These are phyloP conservation scores for Atlantisia rogersi DNA, from an alignment of 2,113 vertebrate genomes.

Conservation along the genomic window DNA sequence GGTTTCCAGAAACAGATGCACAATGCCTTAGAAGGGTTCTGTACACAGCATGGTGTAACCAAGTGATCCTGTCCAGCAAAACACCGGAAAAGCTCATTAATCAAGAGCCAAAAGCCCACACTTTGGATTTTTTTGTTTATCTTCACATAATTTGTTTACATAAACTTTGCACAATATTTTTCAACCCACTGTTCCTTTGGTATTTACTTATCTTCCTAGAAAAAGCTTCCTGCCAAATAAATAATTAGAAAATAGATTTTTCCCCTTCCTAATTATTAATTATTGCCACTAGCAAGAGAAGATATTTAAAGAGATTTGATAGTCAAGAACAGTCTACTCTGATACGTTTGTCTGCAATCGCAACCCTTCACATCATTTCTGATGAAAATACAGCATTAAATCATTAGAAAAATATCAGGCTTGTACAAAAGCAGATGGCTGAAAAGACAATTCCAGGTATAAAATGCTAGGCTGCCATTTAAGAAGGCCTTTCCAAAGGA, in stretches of 20 bases:
- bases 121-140: conserved; percentile 32
- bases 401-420: neutral
- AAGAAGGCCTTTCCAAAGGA: neutral
- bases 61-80: conserved; percentile 36
- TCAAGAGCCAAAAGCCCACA: conserved; percentile 14
- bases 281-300: neutral
- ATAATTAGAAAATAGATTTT: conserved; percentile 31
- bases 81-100: conserved; percentile 31
- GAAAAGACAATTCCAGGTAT: neutral
- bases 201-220: conserved; percentile 52
- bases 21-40: conserved; percentile 1
- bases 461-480: neutral
- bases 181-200: conserved; percentile 17
- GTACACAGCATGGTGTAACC: neutral
- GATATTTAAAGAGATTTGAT: neutral
- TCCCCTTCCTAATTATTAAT: conserved; percentile 35
- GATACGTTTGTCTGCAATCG: neutral
- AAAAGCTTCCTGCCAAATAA: conserved; percentile 58
- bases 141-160: conserved; percentile 40
- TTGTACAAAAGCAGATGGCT: neutral
- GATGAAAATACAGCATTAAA: neutral
- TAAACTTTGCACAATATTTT: conserved; percentile 58
- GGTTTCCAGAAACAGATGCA: conserved; percentile 52
- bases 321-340: neutral
- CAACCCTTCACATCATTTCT: neutral